These are phyloP conservation scores for Salmo trutta DNA, from an alignment of 2,797 vertebrate species.

Conservation along the genomic window DNA sequence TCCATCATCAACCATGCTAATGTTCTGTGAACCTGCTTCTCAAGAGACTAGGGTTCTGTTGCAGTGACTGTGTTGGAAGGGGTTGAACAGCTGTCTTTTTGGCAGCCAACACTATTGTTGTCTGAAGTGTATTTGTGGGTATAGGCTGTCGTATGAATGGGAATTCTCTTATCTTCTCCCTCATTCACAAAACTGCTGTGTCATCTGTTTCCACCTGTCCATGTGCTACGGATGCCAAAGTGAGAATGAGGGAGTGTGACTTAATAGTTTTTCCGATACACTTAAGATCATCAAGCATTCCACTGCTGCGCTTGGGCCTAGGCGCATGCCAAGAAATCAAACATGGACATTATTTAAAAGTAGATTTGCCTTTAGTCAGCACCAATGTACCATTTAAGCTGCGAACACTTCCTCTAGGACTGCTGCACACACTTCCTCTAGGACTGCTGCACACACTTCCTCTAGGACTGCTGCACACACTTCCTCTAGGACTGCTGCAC, in stretches of 20 bases:
- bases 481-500: no score
- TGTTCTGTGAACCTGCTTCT: background rate
- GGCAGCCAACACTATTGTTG: conserved; percentile 27
- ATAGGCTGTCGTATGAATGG: conserved; percentile 46
- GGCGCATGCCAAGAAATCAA: conserved; percentile 37
- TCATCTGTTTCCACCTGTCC: conserved; percentile 56
- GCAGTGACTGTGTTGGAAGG: conserved; percentile 28
- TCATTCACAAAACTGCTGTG: conserved; percentile 63
- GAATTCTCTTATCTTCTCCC: conserved; percentile 45
- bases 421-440: no score
- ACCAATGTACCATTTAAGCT: conserved; percentile 10
- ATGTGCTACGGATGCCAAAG: conserved; percentile 37
- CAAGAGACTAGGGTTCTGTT: conserved; percentile 17
- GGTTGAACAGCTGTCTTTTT: conserved; percentile 47
- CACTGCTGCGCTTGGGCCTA: conserved; percentile 42
- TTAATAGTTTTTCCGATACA: conserved; percentile 41
- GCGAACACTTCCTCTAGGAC: no score
- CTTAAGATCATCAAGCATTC: conserved; percentile 40
- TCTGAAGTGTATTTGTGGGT: no score
- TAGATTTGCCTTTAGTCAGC: conserved; percentile 42
- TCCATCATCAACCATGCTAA: background rate
- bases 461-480: no score
- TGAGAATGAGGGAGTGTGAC: conserved; percentile 23
- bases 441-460: no score
- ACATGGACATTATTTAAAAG: conserved; percentile 56